These are phyloP conservation scores for Rambutsinella grinnellia DNA, from an alignment of 2,888 invertebrate genomes.

Conservation along the genomic window DNA sequence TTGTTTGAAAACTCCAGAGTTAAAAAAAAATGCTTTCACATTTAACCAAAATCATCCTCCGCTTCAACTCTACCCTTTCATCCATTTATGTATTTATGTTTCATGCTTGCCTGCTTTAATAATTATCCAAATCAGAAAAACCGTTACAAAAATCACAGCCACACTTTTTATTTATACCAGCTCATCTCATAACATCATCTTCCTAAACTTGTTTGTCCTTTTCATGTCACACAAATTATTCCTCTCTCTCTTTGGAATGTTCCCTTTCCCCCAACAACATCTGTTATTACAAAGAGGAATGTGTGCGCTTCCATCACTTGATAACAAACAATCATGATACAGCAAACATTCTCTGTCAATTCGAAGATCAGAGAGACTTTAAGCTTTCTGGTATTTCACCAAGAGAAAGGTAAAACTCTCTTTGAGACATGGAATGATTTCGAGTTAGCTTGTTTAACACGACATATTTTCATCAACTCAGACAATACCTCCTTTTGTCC, in stretches of 20 bases:
- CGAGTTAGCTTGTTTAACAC: too few relatives aligned
- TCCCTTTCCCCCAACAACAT: constrained; percentile 54
- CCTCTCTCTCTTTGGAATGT: constrained; percentile 62
- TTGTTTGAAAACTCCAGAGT: neutral
- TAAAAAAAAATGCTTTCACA: neutral
- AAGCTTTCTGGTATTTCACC: too few relatives aligned
- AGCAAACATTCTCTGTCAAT: too few relatives aligned
- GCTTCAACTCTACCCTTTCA: neutral
- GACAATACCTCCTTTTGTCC: too few relatives aligned
- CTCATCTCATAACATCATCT: too few relatives aligned
- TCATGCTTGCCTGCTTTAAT: constrained; percentile 9
- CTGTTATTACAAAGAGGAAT: constrained; percentile 58
- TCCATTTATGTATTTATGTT: neutral
- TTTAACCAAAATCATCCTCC: neutral
- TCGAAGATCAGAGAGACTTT: too few relatives aligned
- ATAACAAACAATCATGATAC: too few relatives aligned
- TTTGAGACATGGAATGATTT: too few relatives aligned
- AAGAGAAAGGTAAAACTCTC: too few relatives aligned
- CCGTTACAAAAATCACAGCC: too few relatives aligned
- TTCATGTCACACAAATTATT: constrained; percentile 66
- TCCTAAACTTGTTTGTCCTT: constrained; percentile 66
- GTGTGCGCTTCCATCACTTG: constrained; percentile 12
- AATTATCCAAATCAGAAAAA: constrained; percentile 15
- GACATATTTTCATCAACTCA: neutral
- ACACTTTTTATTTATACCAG: too few relatives aligned